Conservation (phyloP, 2,113 vertebrate species). For the Nansenia antarctica region DNA sequence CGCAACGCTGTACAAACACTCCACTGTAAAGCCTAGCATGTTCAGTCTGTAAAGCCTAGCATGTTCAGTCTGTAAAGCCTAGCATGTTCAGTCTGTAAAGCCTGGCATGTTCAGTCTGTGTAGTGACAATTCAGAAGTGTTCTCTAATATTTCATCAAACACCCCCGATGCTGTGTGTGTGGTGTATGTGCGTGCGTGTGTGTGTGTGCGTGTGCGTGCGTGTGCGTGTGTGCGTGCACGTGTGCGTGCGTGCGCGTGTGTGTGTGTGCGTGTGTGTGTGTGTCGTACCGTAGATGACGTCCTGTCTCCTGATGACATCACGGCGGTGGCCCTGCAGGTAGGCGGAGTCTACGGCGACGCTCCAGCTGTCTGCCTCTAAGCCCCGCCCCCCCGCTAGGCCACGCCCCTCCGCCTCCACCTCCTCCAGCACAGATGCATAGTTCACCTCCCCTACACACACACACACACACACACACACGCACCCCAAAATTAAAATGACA, state of each 20-base stretch:
- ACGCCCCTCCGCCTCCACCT: slow-evolving; percentile 81
- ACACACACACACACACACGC: too few relatives aligned
- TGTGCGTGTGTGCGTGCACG: not conserved
- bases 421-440: slow-evolving; percentile 85
- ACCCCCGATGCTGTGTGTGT: not conserved
- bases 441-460: slow-evolving; percentile 76
- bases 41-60: too few relatives aligned
- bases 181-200: not conserved
- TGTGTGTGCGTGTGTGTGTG: not conserved
- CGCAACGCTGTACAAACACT: too few relatives aligned
- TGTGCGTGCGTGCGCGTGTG: not conserved
- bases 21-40: too few relatives aligned
- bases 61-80: too few relatives aligned
- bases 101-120: too few relatives aligned
- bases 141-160: not conserved
- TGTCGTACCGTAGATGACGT: slow-evolving; percentile 91
- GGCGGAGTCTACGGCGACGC: slow-evolving; percentile 83
- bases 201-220: not conserved
- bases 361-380: slow-evolving; percentile 92
- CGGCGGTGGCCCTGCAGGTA: slow-evolving; percentile 89
- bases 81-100: too few relatives aligned
- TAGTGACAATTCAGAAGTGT: too few relatives aligned
- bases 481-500: too few relatives aligned
- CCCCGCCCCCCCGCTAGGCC: slow-evolving; percentile 86
- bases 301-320: slow-evolving; percentile 92